phyloP scores from a whole-genome alignment of 2,797 vertebrate genomes.

The Thalassophryne amazonica region DNA sequence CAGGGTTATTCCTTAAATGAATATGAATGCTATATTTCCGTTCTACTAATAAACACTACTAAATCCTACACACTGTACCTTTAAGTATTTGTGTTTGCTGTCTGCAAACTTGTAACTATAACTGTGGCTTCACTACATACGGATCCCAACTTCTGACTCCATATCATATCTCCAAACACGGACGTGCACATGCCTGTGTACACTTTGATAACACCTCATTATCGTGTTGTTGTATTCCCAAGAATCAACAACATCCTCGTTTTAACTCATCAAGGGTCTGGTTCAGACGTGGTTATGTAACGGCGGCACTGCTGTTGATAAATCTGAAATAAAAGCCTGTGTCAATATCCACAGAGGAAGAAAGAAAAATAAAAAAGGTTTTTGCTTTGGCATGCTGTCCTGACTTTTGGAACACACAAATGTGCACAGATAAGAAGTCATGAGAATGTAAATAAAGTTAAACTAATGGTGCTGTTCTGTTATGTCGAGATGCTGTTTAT shows the following conservation, averaged over 20 bases:
- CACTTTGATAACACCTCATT: conserved; percentile 7
- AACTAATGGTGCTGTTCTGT: no score
- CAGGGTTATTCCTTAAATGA: no score
- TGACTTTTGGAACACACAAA: no score
- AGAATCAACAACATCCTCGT: conserved; percentile 1
- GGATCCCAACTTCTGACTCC: conserved; percentile 26
- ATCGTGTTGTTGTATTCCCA: conserved; percentile 14
- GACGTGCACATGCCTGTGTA: background rate
- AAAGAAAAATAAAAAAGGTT: background rate
- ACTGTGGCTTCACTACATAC: conserved; percentile 32
- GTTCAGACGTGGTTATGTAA: conserved; percentile 4
- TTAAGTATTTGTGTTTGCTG: conserved; percentile 13
- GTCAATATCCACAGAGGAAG: background rate
- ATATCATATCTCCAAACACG: conserved; percentile 4
- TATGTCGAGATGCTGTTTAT: no score
- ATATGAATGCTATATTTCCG: no score
- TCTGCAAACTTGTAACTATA: conserved; percentile 38
- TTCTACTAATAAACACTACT: no score
- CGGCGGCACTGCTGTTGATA: background rate
- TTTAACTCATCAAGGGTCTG: conserved; percentile 14
- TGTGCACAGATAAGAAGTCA: no score
- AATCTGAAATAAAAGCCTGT: background rate
- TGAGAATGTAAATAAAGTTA: background rate
- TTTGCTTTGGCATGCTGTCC: background rate
- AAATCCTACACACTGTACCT: no score